Conservation (phyloP, 2,797 vertebrate species). For the Onychomys arenicola region DNA sequence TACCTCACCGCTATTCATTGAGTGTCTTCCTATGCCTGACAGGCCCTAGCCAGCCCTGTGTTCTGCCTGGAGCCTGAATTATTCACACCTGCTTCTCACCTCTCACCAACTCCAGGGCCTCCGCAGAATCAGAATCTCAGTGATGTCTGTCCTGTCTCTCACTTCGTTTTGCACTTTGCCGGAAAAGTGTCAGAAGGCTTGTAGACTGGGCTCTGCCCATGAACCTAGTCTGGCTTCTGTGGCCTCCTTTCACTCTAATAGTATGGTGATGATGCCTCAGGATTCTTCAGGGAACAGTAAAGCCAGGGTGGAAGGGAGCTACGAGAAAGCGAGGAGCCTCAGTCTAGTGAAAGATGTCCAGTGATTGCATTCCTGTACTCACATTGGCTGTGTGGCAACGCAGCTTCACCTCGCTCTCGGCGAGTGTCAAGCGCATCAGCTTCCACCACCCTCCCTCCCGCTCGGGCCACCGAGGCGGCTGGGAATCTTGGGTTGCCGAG, state of each 20-base stretch:
- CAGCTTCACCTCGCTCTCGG: neutral
- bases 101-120: neutral
- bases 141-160: constrained; percentile 32
- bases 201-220: constrained; percentile 31
- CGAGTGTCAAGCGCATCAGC: constrained; percentile 64
- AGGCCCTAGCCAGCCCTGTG: neutral
- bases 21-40: neutral
- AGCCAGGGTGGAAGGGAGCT: neutral
- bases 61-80: neutral
- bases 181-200: constrained; percentile 43
- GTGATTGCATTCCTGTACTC: neutral
- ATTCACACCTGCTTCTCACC: neutral
- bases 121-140: neutral
- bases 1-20: neutral
- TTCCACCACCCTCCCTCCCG: neutral
- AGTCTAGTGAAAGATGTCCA: neutral
- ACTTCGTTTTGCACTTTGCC: constrained; percentile 50
- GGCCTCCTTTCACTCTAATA: constrained; percentile 6
- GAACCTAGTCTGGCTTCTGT: neutral
- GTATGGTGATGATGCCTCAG: neutral
- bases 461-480: neutral
- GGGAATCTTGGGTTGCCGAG: constrained; percentile 6
- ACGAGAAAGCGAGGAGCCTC: neutral
- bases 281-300: neutral
- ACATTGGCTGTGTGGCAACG: neutral